Evolutionary conservation across 2,888 invertebrate species (phyloP).

Genomic region (Noctua janthina): DNA sequence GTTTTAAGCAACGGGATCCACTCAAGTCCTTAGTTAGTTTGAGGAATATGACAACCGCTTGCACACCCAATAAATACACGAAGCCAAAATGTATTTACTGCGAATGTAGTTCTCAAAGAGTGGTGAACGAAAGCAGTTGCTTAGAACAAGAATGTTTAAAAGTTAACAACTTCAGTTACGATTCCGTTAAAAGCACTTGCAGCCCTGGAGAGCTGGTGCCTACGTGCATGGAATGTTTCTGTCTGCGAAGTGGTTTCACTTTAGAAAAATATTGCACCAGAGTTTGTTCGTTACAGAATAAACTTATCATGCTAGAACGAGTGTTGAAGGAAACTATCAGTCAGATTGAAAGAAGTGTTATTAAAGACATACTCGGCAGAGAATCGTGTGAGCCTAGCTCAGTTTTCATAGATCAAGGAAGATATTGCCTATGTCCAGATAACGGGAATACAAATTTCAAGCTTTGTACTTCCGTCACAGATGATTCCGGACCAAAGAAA

Average conservation of each 20-base stretch:
- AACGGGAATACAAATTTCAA: conserved; percentile 74
- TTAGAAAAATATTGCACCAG: conserved; percentile 78
- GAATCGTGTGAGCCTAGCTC: conserved; percentile 77
- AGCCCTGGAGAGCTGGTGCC: conserved; percentile 81
- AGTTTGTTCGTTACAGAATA: conserved; percentile 78
- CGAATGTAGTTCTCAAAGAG: conserved; percentile 77
- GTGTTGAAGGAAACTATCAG: conserved; percentile 73
- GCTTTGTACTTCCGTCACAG: conserved; percentile 74
- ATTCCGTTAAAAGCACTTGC: conserved; percentile 71
- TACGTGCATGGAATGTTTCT: conserved; percentile 83
- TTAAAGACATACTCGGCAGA: conserved; percentile 67
- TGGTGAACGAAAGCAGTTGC: conserved; percentile 78
- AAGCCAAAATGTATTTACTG: conserved; percentile 82
- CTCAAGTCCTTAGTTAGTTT: conserved; percentile 63
- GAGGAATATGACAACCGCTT: conserved; percentile 67
- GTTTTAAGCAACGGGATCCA: conserved; percentile 63
- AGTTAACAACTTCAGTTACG: conserved; percentile 68
- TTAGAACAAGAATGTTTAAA: conserved; percentile 80
- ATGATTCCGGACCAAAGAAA: conserved; percentile 53
- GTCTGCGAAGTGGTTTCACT: conserved; percentile 74
- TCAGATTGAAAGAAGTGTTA: conserved; percentile 71
- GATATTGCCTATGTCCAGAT: conserved; percentile 82
- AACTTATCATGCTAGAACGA: conserved; percentile 78
- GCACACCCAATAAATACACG: conserved; percentile 77
- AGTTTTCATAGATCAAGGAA: conserved; percentile 76